Percentiles rank a stretch among this genome's conserved stretches.
Evolutionary conservation across 2,113 vertebrate species (phyloP).

Genomic region (Smithornis capensis): DNA sequence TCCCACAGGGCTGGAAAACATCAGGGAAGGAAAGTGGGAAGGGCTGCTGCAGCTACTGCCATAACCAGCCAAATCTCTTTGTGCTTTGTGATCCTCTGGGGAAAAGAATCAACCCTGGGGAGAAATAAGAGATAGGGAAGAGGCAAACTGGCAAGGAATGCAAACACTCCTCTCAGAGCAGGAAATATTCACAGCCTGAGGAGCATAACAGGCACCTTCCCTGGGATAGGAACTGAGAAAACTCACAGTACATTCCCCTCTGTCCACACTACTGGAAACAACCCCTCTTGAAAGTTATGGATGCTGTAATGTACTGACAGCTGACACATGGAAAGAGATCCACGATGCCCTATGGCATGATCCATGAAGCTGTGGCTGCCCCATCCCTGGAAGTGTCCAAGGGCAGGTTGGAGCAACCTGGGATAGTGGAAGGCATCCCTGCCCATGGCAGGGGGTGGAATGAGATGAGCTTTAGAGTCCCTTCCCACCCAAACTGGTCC

Average conservation of each 20-base stretch:
- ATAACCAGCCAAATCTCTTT: background rate
- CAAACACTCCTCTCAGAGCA: background rate
- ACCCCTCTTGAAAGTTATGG: background rate
- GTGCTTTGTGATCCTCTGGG: background rate
- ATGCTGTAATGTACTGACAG: background rate
- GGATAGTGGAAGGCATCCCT: background rate
- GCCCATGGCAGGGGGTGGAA: background rate
- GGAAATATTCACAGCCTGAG: background rate
- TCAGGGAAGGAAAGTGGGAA: background rate
- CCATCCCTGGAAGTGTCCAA: background rate
- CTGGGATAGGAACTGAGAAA: background rate
- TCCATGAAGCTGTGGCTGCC: background rate
- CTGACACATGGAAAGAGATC: background rate
- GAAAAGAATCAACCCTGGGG: background rate
- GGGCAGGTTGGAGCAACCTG: background rate
- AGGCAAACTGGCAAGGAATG: background rate
- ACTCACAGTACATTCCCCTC: background rate
- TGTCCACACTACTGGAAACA: background rate
- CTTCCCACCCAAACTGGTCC: background rate
- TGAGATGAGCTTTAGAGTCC: background rate
- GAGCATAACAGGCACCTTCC: background rate
- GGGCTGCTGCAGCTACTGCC: background rate
- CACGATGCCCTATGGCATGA: background rate
- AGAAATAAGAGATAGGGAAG: background rate
- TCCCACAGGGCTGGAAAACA: background rate